Evolutionary conservation across 2,888 invertebrate species (phyloP), one percentile per base, ranked within the genome.

Genomic region (Hermaeophaga mercurialis): DNA sequence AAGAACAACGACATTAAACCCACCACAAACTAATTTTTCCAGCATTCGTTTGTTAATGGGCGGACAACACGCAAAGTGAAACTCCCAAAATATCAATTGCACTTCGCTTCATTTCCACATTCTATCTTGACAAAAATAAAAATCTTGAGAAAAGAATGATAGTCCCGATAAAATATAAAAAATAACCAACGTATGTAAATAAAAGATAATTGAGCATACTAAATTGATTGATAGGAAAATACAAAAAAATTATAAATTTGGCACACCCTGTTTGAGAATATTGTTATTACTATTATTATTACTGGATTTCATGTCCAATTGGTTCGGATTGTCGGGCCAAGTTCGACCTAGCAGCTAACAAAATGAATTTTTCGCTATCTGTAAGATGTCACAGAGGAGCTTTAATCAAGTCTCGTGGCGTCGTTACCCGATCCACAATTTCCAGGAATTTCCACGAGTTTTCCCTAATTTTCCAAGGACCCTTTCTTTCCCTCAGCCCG

Each of bases 401-500:
- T 48, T 44, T 36, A 55, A 48, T 44, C 9, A 38, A 31, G 28
- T 19, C 38, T 39, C 9, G 39, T 31, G 45, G 38, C 50, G 45
- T 45, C 45, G 36, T 50, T 47, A 44, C 15, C 38, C 50, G 45
- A 56, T 56, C 50, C 50, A 34, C 26, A 49, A 54, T 48, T 43
- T 47, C 19, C 54, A 17, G 17, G n/a, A 41, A 48, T 54, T 31
- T 54, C 31, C 63, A 59, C 63, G 61, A 65, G 66, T 61, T 64
- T 66, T 62, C 64, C 59, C 64, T 63, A 61, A 61, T 62, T 59
- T 58, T 60, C 44, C 52, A 52, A 43, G 59, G 54, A 54, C n/a
- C n/a, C 59, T 64, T 55, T 58, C 58, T 59, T 64, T 63, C 59
- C 57, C 57, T 56, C 61, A 62, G 59, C 57, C 11, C 61, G 64